Conservation (phyloP, 2,888 invertebrate species). For the Hyles lineata region DNA sequence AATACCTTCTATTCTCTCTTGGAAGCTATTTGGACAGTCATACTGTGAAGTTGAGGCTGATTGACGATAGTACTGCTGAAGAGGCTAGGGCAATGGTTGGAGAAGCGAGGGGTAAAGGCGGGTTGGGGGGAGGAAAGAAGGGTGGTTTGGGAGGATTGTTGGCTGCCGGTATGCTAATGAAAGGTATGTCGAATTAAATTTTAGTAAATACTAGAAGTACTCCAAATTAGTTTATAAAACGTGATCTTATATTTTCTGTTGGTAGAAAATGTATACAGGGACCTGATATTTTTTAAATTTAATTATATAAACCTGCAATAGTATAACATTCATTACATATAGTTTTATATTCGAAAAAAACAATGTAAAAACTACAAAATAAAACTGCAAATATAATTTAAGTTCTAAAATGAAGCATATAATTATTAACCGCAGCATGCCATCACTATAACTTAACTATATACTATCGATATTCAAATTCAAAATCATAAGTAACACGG, state of each 20-base stretch:
- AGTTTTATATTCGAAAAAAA: too few species aligned
- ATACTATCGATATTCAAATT: too few species aligned
- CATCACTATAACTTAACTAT: too few species aligned
- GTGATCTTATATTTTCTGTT: not conserved
- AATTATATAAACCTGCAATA: too few species aligned
- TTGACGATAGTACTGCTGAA: conserved; percentile 86
- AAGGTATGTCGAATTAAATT: conserved; percentile 73
- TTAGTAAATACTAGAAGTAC: not conserved
- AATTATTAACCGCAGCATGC: too few species aligned
- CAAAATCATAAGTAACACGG: too few species aligned
- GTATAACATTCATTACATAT: too few species aligned
- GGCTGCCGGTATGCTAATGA: conserved; percentile 86
- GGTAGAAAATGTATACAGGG: too few species aligned
- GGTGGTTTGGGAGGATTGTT: conserved; percentile 82
- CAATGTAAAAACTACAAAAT: too few species aligned
- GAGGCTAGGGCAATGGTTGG: conserved; percentile 84
- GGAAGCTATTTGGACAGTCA: conserved; percentile 90
- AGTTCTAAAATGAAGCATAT: too few species aligned
- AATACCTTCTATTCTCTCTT: conserved; percentile 89
- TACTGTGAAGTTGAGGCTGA: conserved; percentile 88
- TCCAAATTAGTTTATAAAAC: not conserved
- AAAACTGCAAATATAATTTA: too few species aligned
- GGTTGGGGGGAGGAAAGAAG: conserved; percentile 76
- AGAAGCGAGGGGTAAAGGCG: conserved; percentile 82
- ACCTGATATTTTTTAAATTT: too few species aligned